A percentile compares a stretch with the other conserved stretches of the same genome.
Conservation (phyloP, 2,797 vertebrate genomes). For the Parambassis ranga region DNA sequence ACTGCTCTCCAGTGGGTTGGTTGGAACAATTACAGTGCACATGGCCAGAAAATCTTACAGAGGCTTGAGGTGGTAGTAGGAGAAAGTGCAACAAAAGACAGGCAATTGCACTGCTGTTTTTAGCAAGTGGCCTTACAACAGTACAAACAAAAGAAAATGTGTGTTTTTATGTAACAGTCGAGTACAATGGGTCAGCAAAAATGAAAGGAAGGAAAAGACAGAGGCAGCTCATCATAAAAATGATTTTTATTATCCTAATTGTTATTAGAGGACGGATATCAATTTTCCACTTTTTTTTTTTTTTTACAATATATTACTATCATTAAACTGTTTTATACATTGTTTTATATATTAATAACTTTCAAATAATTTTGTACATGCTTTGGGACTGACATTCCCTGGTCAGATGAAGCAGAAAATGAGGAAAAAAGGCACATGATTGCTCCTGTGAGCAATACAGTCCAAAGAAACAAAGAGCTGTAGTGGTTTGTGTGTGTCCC, state of each 20-base stretch:
- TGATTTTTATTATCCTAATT: conserved; percentile 78
- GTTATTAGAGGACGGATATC: conserved; percentile 68
- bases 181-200: background rate
- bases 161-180: background rate
- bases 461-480: conserved; percentile 77
- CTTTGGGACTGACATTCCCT: conserved; percentile 80
- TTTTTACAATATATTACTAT: conserved; percentile 80
- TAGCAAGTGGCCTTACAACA: conserved; percentile 19
- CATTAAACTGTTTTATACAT: conserved; percentile 77
- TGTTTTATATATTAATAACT: conserved; percentile 75
- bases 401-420: conserved; percentile 80
- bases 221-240: conserved; percentile 59
- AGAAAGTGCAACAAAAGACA: conserved; percentile 49
- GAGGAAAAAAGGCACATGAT: conserved; percentile 91
- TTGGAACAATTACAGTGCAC: conserved; percentile 43
- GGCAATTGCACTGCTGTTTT: conserved; percentile 21
- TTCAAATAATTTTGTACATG: conserved; percentile 87
- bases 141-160: conserved; percentile 6
- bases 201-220: conserved; percentile 1
- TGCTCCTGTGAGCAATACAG: conserved; percentile 81
- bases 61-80: conserved; percentile 34
- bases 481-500: conserved; percentile 46
- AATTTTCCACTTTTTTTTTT: conserved; percentile 59
- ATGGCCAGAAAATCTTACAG: conserved; percentile 29
- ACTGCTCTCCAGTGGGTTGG: conserved; percentile 40